A percentile compares a stretch with the other conserved stretches of the same genome.
Evolutionary conservation across 2,888 invertebrate species (phyloP).

Genomic region (Synanthedon tipuliformis): DNA sequence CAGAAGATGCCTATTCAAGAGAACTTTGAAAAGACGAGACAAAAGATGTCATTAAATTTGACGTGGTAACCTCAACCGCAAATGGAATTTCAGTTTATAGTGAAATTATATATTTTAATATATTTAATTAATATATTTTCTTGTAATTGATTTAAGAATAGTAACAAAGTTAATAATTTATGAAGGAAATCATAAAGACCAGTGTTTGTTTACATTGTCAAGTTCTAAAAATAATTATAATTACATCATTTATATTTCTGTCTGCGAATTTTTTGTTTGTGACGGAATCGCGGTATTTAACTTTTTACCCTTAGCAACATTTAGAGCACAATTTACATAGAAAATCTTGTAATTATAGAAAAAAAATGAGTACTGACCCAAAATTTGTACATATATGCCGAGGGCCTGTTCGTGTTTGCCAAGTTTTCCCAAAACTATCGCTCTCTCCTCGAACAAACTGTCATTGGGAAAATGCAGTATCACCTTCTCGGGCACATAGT

Average conservation of each 20-base stretch:
- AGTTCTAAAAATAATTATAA: too few species aligned
- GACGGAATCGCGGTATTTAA: not conserved
- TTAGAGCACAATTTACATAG: not conserved
- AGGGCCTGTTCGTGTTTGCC: constrained; percentile 93
- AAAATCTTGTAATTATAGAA: not conserved
- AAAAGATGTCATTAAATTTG: too few species aligned
- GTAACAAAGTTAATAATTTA: too few species aligned
- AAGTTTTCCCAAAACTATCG: constrained; percentile 91
- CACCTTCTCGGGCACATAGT: constrained; percentile 89
- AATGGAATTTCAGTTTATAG: too few species aligned
- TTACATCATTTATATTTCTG: not conserved
- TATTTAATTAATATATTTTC: too few species aligned
- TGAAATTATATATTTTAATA: too few species aligned
- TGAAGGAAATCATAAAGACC: too few species aligned
- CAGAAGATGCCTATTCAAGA: too few species aligned
- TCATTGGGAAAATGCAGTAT: constrained; percentile 88
- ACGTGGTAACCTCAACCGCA: too few species aligned
- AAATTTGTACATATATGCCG: constrained; percentile 89
- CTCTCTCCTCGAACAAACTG: constrained; percentile 89
- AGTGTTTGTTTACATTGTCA: too few species aligned
- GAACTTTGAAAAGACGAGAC: too few species aligned
- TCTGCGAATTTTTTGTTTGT: not conserved
- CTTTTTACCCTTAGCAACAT: not conserved
- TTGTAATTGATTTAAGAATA: too few species aligned
- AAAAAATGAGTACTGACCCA: constrained; percentile 53